Evolutionary conservation across 1,140 invertebrate species (phyloP).

Genomic region (Amyelois transitella): DNA sequence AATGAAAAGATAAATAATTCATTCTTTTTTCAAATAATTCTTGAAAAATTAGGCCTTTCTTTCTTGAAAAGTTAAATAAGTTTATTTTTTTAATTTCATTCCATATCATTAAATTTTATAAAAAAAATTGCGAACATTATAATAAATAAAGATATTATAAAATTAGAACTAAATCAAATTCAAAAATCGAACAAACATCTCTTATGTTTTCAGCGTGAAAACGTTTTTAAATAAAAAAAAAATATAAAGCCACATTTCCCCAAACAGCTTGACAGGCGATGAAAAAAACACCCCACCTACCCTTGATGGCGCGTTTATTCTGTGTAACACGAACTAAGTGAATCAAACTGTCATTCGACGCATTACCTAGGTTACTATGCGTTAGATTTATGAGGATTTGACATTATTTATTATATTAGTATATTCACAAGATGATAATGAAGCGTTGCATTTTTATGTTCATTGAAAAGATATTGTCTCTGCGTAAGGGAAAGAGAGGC

Average conservation of each 20-base stretch:
- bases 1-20: too few relatives aligned
- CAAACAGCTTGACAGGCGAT: not conserved
- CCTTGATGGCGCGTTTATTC: constrained; percentile 59
- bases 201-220: not conserved
- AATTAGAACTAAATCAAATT: not conserved
- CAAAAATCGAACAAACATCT: not conserved
- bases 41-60: too few relatives aligned
- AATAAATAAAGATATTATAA: too few relatives aligned
- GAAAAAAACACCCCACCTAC: constrained; percentile 26
- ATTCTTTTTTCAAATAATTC: too few relatives aligned
- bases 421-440: too few relatives aligned
- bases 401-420: not conserved
- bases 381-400: constrained; percentile 23
- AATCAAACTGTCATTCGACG: constrained; percentile 71
- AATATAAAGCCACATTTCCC: not conserved
- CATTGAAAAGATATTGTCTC: too few relatives aligned
- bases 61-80: too few relatives aligned
- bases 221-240: not conserved
- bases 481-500: too few relatives aligned
- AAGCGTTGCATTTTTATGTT: too few relatives aligned
- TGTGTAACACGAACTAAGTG: constrained; percentile 66
- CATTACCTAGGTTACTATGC: constrained; percentile 31
- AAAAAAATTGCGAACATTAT: too few relatives aligned
- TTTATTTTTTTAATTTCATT: too few relatives aligned
- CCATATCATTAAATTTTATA: too few relatives aligned